Base-by-base conservation (phyloP, 2,797 vertebrate genomes). In the Borostomias antarcticus region DNA sequence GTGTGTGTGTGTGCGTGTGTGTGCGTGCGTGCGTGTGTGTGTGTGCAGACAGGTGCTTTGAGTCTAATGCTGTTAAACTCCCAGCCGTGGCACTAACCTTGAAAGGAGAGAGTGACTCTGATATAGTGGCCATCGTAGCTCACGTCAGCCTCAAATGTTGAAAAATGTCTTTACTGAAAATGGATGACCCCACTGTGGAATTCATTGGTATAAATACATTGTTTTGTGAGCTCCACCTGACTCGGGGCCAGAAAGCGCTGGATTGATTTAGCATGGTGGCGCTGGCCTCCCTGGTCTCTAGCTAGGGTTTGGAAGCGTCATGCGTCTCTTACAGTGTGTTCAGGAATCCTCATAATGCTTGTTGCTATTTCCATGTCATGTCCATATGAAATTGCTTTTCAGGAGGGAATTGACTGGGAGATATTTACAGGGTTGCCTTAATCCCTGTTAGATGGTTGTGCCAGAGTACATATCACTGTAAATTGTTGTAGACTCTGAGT, bases 111-210 rank as follows among this genome's bases (percentile, higher is more conserved):
- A 86, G 80, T 81, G 87, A 85, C 68, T 79, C 79, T 89, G 86
- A 88, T 85, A 73, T 86, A 86, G 83, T 85, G 81, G 86, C 86
- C 85, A 73, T 69, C 64, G 25, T 62, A 58, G 61, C 76, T 82
- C 79, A 73, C 78, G 82, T 84, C 79, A 74, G 79, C 51, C 82
- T 74, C 80, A 89, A 89, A 89, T 86, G 82, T 81, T 88, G 86
- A 90, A 89, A 89, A 90, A 90, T 86, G 84, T 87, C 84, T 86
- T 78, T 74, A 82, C 83, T 72, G 72, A 87, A 88, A 89, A 89
- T 86, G 68, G 76, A 86, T 86, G 83, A 74, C 79, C 81, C 58
- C 9, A 58, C 81, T 58, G 66, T 56, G 52, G 60, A 75, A 73
- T 50, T 69, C 50, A 54, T 76, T 54, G 60, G 62, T 81, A 81